Base-by-base conservation (phyloP, 2,113 vertebrate species). In the Osmerus mordax region DNA sequence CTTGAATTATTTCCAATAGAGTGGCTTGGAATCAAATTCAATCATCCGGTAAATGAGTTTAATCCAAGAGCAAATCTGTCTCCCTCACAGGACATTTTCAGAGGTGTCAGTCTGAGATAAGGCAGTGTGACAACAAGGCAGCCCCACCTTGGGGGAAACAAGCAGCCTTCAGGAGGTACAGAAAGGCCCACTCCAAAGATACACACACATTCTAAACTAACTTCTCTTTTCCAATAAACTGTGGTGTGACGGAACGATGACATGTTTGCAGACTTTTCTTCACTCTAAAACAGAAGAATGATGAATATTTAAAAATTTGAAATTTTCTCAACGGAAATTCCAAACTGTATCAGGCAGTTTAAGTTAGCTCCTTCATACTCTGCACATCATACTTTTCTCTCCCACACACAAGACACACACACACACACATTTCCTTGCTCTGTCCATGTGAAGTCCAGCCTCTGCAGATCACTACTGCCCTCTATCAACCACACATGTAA, bases 401-500 rank as follows among this genome's bases (percentile, higher is more conserved):
- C 9, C 41, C n/a, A 65, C 71, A 67, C 67, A 65, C 62, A 65
- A 36, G 32, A 36, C 61, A 75, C 55, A 74, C 4, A 51, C 11
- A 51, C 11, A 71, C 11, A 69, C 70, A 51, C n/a, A 28, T 15
- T 18, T 61, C 59, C 75, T 18, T 51, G 28, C 55, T 12, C 13
- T 14, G 52, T 64, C 29, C 32, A 6, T 72, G 3, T 25, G 12
- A 5, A 58, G 41, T 55, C 58, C 47, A 68, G 71, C 18, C 77
- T 81, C 23, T 82, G 83, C 83, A 85, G 93, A 87, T 67, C 88
- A 87, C 91, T 94, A 94, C 93, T 95, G 94, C 96, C 95, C 95
- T 94, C 96, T 94, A 80, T 93, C 87, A 95, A 93, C 78, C 61
- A 18, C 18, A 70, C 62, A 7, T 54, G 41, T 81, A 32, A 90